Evolutionary conservation across 1,140 invertebrate genomes (phyloP), one percentile per base, ranked within the genome.

Genomic region (Zaprionus tsacasi): DNA sequence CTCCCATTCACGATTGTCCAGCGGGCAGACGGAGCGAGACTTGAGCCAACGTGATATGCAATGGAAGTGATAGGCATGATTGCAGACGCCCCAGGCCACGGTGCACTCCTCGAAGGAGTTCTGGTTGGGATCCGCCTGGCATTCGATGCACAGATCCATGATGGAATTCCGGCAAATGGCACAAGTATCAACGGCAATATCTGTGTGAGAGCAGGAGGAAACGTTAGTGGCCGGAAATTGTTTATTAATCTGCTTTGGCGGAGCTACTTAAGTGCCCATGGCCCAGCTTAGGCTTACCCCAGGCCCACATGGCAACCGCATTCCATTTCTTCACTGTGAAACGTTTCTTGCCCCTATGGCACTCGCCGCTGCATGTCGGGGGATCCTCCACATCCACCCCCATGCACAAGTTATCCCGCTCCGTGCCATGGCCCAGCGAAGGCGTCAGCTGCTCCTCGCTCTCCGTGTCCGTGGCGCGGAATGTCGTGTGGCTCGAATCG

Each of bases 161-260:
- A 99, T 99, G 93, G 99, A 98, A 94, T 99, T 99, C 59, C 99
- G 95, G 91, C 99, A 99, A 93, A 99, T 99, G 75, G 99, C 99
- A 94, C 99, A 99, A 92, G 99, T 99, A 92, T 99, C 99, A 8
- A 99, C 99, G 11, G 99, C 98, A 94, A 99, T 99, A 94, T 99
- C 97, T 96, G 83, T 15, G 30, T 0, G 1, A 3, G 3, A 25
- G 5, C 13, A 15, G 17, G n/a, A 7, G 12, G 25, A 3, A 15
- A 1, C 25, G 10, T 17, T n/a, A 27, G n/a, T 8, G 43, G 25
- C 69, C 81, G 81, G 81, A 86, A 86, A 85, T 85, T 74, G 70
- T 78, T 61, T 56, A 69, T 76, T 87, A 82, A 82, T 82, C 82
- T 72, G 70, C 79, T 70, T 79, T 79, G 67, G 21, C 21, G 21